A percentile compares a stretch with the other conserved stretches of the same genome.
Evolutionary conservation across 2,113 vertebrate species (phyloP).

Genomic region (Fregata magnificens): DNA sequence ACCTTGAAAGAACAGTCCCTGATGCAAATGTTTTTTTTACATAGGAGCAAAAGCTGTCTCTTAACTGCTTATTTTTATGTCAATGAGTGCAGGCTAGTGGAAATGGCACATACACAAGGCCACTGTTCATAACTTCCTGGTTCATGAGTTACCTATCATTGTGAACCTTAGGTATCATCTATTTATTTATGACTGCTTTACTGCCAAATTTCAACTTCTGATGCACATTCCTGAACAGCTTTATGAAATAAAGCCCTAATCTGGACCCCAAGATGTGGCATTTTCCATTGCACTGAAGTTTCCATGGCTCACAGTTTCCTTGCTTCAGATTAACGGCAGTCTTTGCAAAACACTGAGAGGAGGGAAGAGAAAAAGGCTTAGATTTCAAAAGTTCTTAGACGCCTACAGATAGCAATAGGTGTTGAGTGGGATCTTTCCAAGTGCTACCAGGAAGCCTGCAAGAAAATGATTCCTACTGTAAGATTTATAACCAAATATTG

Average conservation of each 20-base stretch:
- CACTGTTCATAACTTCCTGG: not conserved
- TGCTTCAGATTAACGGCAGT: not conserved
- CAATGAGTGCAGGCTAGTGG: not conserved
- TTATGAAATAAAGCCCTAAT: not conserved
- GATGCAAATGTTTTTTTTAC: not conserved
- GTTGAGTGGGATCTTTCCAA: not conserved
- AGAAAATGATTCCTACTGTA: not conserved
- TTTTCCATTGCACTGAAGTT: not conserved
- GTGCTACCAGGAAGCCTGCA: not conserved
- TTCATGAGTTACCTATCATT: not conserved
- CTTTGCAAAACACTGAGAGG: conserved; percentile 7
- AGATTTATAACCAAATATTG: not conserved
- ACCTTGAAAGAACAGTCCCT: not conserved
- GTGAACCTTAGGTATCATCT: not conserved
- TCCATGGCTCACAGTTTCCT: not conserved
- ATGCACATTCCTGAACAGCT: not conserved
- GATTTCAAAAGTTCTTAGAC: not conserved
- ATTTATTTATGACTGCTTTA: not conserved
- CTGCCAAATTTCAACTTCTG: not conserved
- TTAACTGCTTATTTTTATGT: not conserved
- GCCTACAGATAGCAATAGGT: not conserved
- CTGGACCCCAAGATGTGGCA: not conserved
- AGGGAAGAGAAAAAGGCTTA: conserved; percentile 14
- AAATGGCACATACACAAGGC: not conserved
- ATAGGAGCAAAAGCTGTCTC: not conserved